Percentiles rank a stretch among this genome's conserved stretches.
Conservation (phyloP, 2,113 vertebrate species). For the Chaetodon auriga region DNA sequence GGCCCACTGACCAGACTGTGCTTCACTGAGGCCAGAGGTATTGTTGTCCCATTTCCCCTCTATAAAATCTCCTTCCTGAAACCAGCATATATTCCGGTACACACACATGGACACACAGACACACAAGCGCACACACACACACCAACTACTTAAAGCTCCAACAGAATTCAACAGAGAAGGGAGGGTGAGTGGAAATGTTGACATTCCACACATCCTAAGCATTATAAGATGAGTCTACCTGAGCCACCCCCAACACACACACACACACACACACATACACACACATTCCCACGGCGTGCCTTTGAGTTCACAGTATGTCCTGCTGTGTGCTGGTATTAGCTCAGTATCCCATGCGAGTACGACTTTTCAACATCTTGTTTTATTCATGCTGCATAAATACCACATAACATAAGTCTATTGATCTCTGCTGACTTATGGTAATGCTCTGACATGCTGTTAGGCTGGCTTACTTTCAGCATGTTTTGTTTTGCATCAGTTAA, state of each 20-base stretch:
- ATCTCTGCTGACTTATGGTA: conserved; percentile 55
- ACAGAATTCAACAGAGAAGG: conserved; percentile 20
- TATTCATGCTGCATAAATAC: conserved; percentile 40
- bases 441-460: conserved; percentile 19
- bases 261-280: background rate
- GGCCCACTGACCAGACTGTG: conserved; percentile 18
- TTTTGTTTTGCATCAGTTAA: conserved; percentile 44
- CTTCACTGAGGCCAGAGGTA: conserved; percentile 44
- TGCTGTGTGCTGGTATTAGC: conserved; percentile 32
- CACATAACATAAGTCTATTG: conserved; percentile 2
- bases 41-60: conserved; percentile 73
- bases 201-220: conserved; percentile 58
- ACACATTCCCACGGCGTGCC: conserved; percentile 4
- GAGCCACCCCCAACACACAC: too few relatives aligned
- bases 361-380: conserved; percentile 47
- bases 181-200: conserved; percentile 54
- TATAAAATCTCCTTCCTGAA: conserved; percentile 65
- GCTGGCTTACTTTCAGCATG: conserved; percentile 29
- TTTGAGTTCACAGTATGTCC: conserved; percentile 21
- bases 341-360: background rate
- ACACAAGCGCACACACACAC: conserved; percentile 13
- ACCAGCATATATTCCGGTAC: conserved; percentile 37
- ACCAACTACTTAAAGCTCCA: conserved; percentile 3
- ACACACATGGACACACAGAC: background rate
- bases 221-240: conserved; percentile 10